Base-by-base conservation (phyloP, 1,140 invertebrate species). In the Streblospio benedicti region DNA sequence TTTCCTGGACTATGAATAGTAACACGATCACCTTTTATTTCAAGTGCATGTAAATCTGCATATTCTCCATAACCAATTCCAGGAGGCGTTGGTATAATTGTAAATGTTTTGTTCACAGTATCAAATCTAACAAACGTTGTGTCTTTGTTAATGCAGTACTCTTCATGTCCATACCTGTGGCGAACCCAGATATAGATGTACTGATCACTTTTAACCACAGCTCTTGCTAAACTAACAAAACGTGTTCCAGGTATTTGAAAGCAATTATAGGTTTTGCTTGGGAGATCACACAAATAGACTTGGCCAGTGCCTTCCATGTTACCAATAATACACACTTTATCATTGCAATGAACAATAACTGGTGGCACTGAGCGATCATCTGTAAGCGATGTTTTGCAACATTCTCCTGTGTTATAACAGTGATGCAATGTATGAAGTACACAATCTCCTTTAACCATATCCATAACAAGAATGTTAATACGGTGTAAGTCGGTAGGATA, bases 81-180 rank as follows among this genome's bases (percentile, higher is more conserved):
- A 2, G 72, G 71, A 2, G 73, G 63, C 20, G 56, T 20, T 5
- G 67, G 62, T 47, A 75, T 62, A 31, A 72, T 71, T 63, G 64
- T 67, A 57, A 74, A 74, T 3, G 68, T 64, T 59, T 72, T 71
- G 25, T 64, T 68, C 59, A 69, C 70, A 6, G 69, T 65, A 65
- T 75, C 72, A 67, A 75, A 75, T 60, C 72, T 68, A n/a, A 67
- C 68, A 69, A 75, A 75, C n/a, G 70, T 69, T 4, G 74, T 68
- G 27, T 70, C 69, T 61, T 74, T 74, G 49, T 75, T 74, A 18
- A 75, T 71, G 47, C 70, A 71, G 59, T 72, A 74, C 49, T 75
- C 73, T 61, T 75, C 73, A 25, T 71, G 72, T 28, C 73, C 73
- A 45, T 70, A 74, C 28, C 73, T 60, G 59, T 73, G 72, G 45